Evolutionary conservation across 2,888 invertebrate species (phyloP).

Genomic region (Chaetogeoica ovagalla): DNA sequence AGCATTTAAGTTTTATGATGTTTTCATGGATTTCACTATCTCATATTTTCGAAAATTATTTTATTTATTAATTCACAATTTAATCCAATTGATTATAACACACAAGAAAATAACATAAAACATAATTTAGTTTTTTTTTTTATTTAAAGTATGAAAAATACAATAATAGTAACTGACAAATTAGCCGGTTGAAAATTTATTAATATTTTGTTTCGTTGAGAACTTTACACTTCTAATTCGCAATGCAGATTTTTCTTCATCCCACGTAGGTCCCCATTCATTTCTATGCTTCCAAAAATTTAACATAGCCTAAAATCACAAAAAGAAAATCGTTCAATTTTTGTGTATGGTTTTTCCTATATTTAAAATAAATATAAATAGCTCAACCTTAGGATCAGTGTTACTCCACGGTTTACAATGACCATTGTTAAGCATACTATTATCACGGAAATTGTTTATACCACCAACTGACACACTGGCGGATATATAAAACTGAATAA

Average conservation of each 20-base stretch:
- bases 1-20: no score
- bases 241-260: constrained; percentile 62
- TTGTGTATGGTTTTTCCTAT: no score
- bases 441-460: constrained; percentile 57
- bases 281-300: constrained; percentile 54
- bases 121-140: no score
- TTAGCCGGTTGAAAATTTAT: neutral
- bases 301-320: no score
- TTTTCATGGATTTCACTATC: no score
- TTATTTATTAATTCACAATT: no score
- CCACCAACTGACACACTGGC: constrained; percentile 58
- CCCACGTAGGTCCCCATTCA: constrained; percentile 63
- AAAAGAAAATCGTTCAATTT: no score
- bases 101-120: no score
- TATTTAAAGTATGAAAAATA: no score
- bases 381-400: constrained; percentile 62
- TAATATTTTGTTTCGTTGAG: constrained; percentile 59
- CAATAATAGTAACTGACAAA: no score
- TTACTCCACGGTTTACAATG: constrained; percentile 76
- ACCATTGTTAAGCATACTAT: constrained; percentile 53
- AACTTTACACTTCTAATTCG: constrained; percentile 68
- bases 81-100: no score
- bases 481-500: constrained; percentile 57
- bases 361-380: neutral
- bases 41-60: no score